phyloP scores from a whole-genome alignment of 2,888 invertebrate genomes.

The Parnassius apollo region DNA sequence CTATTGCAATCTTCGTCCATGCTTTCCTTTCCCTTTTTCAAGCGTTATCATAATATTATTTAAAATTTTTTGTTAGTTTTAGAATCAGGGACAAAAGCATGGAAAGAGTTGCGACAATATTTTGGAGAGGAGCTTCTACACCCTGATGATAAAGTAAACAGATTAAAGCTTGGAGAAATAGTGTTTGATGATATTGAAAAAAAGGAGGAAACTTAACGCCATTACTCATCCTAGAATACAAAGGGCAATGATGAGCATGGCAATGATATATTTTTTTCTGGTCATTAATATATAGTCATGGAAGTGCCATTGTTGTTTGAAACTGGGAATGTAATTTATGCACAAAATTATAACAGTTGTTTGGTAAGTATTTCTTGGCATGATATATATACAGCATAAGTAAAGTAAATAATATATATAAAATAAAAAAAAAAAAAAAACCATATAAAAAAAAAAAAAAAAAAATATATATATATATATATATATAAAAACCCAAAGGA shows the following conservation, averaged over 20 bases:
- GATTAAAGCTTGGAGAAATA: conserved; percentile 85
- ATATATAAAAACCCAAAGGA: too few relatives aligned
- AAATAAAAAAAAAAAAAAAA: too few relatives aligned
- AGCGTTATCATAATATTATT: neutral
- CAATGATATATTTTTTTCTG: conserved; percentile 83
- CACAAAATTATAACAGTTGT: conserved; percentile 90
- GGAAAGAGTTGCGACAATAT: conserved; percentile 83
- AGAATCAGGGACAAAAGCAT: conserved; percentile 87
- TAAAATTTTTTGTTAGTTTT: conserved; percentile 80
- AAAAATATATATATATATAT: too few relatives aligned
- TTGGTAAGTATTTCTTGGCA: conserved; percentile 81
- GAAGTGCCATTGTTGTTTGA: conserved; percentile 92
- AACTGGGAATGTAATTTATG: conserved; percentile 86
- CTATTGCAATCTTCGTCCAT: too few relatives aligned
- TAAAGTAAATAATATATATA: too few relatives aligned
- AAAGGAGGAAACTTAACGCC: conserved; percentile 86
- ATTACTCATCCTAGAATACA: conserved; percentile 92
- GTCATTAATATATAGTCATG: conserved; percentile 88
- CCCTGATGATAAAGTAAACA: conserved; percentile 85
- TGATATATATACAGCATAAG: too few relatives aligned
- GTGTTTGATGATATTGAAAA: conserved; percentile 87
- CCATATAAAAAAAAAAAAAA: too few relatives aligned
- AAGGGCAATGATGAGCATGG: conserved; percentile 85
- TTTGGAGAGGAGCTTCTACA: conserved; percentile 87
- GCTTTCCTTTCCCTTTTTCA: too few relatives aligned